Evolutionary conservation across 92 coral and sea anemone species (phyloP), one percentile per base, ranked within the genome.

Genomic region (Palythoa heliodiscus): DNA sequence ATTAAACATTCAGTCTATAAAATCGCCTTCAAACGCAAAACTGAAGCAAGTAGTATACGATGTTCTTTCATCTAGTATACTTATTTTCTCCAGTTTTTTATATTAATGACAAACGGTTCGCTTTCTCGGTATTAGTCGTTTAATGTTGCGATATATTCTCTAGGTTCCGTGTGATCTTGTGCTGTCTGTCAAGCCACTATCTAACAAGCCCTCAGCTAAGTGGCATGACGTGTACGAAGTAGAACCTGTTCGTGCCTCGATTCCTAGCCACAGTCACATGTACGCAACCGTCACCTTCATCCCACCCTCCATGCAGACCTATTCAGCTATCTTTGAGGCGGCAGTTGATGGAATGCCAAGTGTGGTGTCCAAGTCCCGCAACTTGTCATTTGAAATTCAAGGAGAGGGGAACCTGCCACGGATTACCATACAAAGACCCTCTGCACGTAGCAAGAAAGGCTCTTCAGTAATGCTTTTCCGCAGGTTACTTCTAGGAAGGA

Each of bases 351-450:
- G 99, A 19, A 95, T 95, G 97, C 94, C 99, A 0, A 95, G 97
- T 71, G 92, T 90, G 15, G 95, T 95, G 75, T 97, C 99, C 15
- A 91, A 95, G 66, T 97, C 95, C 77, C 96, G 99, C 84, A 97
- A 95, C 73, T 91, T 97, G 39, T 87, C 95, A 10, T 97, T 97
- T 86, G 99, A 97, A 20, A 97, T 97, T 25, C 99, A 97, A 71
- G 99, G 99, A n/a, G 99, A 97, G 81, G 99, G 99, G 17, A 97
- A 97, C 82, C 92, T 97, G 40, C 99, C 99, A 0, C 60, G 99
- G 80, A 93, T 97, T 52, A 83, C 91, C 37, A 88, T 97, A 73
- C 90, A 89, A 47, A 91, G 96, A 57, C 99, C 99, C 6, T 87
- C 95, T 8, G 91, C 98, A 43, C 95, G 99, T 3, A 97, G 92